Base-by-base conservation (phyloP, 1,140 invertebrate genomes). In the Streblospio benedicti region DNA sequence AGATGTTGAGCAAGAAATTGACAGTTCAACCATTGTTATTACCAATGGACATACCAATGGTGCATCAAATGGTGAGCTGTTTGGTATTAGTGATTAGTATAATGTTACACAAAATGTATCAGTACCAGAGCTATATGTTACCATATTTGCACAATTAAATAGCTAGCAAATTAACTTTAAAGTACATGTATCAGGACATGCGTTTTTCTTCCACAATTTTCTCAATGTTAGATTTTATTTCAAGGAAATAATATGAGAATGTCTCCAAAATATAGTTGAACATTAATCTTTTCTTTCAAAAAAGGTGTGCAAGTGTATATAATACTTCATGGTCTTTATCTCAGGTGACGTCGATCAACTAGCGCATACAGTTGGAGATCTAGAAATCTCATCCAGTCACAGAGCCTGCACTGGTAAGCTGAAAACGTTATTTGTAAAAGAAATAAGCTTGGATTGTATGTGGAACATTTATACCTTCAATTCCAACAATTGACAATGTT, bases 1-100 rank as follows among this genome's bases (percentile, higher is more conserved):
- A 51, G 65, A 64, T 12, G 50, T 28, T 9, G 25, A 18, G 33
- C 52, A 61, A 28, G 35, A 38, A 33, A 62, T 63, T 60, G 62
- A 60, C 25, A 38, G 28, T 18, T 28, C 12, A 35, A 14, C 6
- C 23, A 45, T 45, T 32, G 12, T 45, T 3, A 20, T 30, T 20
- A 41, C 32, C 23, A 47, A 57, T 45, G 41, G 38, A 20, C 33
- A 47, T 16, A 9, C 47, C 4, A 25, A 49, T 33, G 32, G 31
- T 31, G 57, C 30, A 9, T 4, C 16, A 52, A 30, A 52, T 52
- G 20, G n/a, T 30, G 18, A 52, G 50, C n/a, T 52, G 45, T 45
- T 45, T n/a, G 6, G 44, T 6, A 38, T 38, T 18, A 28, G 33
- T 30, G 32, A 57, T 12, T 14, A 33, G n/a, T 14, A 27, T 49